A percentile compares a stretch with the other conserved stretches of the same genome.
phyloP scores from a whole-genome alignment of 2,113 vertebrate species.

The Rhabdomys dilectus region DNA sequence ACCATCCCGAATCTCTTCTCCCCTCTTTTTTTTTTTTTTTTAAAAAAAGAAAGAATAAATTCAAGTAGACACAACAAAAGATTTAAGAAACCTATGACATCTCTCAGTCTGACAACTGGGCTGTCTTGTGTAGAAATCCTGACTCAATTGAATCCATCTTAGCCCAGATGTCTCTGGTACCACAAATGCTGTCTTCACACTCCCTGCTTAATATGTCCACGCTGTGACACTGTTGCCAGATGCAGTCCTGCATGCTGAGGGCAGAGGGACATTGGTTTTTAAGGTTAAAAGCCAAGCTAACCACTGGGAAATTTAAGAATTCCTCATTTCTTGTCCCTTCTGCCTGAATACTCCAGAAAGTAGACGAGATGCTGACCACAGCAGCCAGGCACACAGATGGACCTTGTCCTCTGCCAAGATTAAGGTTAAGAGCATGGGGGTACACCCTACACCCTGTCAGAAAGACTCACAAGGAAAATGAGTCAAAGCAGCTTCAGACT shows the following conservation, averaged over 20 bases:
- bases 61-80: slow-evolving; percentile 65
- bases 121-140: not conserved
- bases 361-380: not conserved
- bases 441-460: not conserved
- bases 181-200: accelerated
- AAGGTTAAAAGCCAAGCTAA: not conserved
- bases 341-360: not conserved
- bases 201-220: too few relatives aligned
- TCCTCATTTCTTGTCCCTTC: not conserved
- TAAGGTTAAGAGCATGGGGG: not conserved
- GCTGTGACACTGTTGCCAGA: accelerated
- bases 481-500: not conserved
- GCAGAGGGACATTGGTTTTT: accelerated
- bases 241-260: not conserved
- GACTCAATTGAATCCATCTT: accelerated
- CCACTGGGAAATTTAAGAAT: not conserved
- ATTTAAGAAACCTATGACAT: not conserved
- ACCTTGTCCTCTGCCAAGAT: not conserved
- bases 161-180: accelerated
- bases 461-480: not conserved
- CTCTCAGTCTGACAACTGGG: not conserved
- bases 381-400: not conserved
- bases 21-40: slow-evolving; percentile 2
- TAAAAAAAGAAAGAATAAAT: slow-evolving; percentile 76
- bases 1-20: not conserved